Evolutionary conservation across 2,797 vertebrate genomes (phyloP).

Genomic region (Ibycter americanus): DNA sequence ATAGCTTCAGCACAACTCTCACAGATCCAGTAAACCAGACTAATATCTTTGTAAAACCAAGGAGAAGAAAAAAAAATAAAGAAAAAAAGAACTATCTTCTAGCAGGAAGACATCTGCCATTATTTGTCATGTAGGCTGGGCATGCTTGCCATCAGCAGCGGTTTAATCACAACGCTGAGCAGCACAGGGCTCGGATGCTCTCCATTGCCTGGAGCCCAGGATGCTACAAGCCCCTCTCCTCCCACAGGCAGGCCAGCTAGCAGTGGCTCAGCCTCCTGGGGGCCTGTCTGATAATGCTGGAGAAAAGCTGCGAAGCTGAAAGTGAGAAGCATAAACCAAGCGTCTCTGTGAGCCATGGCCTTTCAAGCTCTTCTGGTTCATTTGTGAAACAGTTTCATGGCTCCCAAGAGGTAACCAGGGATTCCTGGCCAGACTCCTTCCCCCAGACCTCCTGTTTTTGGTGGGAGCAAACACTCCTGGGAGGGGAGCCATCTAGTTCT

Average conservation of each 20-base stretch:
- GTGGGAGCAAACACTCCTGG: neutral
- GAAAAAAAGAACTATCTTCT: neutral
- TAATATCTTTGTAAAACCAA: neutral
- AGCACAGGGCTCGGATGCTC: neutral
- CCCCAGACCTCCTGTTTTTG: neutral
- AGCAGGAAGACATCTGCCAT: neutral
- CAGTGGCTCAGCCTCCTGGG: neutral
- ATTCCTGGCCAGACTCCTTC: neutral
- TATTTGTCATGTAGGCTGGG: neutral
- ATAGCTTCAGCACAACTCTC: neutral
- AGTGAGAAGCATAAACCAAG: neutral
- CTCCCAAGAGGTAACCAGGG: neutral
- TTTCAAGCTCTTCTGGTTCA: neutral
- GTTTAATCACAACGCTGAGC: neutral
- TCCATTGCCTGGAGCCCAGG: neutral
- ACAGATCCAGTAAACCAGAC: neutral
- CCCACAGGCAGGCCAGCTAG: neutral
- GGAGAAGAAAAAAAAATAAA: rapidly evolving
- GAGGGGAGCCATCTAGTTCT: neutral
- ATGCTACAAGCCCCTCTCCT: neutral
- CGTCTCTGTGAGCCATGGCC: neutral
- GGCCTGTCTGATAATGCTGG: neutral
- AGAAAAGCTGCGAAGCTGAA: neutral
- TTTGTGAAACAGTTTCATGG: neutral
- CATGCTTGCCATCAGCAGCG: neutral